These are phyloP conservation scores for Drosophila orosa DNA, from an alignment of 1,140 invertebrate genomes.

Conservation along the genomic window DNA sequence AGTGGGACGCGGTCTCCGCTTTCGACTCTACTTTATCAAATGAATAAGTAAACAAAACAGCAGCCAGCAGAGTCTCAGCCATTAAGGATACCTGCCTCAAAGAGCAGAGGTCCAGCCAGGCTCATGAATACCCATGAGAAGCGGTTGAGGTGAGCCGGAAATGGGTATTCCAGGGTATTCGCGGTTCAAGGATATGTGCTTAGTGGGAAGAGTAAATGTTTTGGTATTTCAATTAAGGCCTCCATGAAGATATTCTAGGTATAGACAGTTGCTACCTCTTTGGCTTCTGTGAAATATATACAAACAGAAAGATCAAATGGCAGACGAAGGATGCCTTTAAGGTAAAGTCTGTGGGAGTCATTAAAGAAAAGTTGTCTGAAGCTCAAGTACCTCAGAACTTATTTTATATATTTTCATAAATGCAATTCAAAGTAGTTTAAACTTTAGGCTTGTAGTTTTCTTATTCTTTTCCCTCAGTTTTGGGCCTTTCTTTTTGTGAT, in stretches of 20 bases:
- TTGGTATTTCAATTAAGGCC: constrained; percentile 3
- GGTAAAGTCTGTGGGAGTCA: not conserved
- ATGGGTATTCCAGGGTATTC: not conserved
- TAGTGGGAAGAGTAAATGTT: not conserved
- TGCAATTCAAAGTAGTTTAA: not conserved
- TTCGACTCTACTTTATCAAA: constrained; percentile 43
- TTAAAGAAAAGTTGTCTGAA: not conserved
- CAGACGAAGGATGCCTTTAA: not conserved
- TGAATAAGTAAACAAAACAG: constrained; percentile 30
- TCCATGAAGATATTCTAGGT: not conserved
- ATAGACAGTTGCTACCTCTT: not conserved
- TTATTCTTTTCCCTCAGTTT: not conserved
- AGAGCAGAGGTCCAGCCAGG: constrained; percentile 10
- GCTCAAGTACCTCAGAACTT: not conserved
- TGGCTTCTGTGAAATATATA: not conserved
- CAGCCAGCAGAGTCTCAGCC: not conserved
- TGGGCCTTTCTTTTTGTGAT: not conserved
- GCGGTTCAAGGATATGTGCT: not conserved
- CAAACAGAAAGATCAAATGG: not conserved
- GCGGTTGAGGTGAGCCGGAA: constrained; percentile 3
- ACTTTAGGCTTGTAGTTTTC: not conserved
- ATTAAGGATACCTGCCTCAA: not conserved
- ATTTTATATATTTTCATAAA: not conserved
- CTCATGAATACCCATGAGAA: constrained; percentile 11
- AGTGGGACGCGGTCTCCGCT: constrained; percentile 48